Evolutionary conservation across 2,888 invertebrate species (phyloP).

Genomic region (Globia sparganii): DNA sequence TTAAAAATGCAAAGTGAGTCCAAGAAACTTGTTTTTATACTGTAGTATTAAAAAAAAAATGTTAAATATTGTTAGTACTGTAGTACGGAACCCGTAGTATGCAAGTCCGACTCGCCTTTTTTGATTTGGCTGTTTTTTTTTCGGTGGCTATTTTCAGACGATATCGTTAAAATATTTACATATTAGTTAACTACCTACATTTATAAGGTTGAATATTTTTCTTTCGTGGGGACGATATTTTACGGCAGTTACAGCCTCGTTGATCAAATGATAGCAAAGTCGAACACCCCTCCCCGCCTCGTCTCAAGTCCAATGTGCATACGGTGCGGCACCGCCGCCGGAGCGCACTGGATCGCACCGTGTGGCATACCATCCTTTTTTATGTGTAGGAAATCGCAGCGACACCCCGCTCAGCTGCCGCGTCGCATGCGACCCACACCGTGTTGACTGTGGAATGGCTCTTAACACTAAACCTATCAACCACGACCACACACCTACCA

Average conservation of each 20-base stretch:
- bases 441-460: no score
- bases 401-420: no score
- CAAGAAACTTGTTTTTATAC: not conserved
- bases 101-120: not conserved
- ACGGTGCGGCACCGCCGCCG: no score
- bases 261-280: constrained; percentile 4
- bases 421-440: no score
- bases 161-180: constrained; percentile 4
- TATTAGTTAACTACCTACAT: not conserved
- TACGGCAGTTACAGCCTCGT: not conserved
- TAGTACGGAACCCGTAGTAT: not conserved
- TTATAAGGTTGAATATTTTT: not conserved
- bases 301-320: no score
- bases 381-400: no score
- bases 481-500: not conserved
- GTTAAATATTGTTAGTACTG: not conserved
- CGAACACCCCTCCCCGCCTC: no score
- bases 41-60: not conserved
- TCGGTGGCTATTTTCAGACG: not conserved
- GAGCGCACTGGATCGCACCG: no score
- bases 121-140: not conserved
- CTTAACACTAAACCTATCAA: no score
- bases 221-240: not conserved
- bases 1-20: not conserved
- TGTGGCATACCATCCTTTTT: no score